These are phyloP conservation scores for Malurus cyaneus DNA, from an alignment of 2,113 vertebrate species.

Conservation along the genomic window DNA sequence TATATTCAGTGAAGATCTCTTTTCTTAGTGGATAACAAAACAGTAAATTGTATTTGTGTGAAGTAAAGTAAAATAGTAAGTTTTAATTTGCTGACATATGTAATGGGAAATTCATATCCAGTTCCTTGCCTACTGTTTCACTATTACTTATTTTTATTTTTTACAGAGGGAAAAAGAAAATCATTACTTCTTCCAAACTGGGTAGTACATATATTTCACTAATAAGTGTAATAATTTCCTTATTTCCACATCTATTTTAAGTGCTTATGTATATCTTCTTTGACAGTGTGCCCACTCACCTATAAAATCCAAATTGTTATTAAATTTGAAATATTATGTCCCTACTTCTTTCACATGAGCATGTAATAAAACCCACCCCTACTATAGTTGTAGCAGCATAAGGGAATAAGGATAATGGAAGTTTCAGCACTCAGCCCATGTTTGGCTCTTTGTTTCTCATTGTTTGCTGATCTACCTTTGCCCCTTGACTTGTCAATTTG, in stretches of 20 bases:
- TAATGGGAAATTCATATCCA: neutral
- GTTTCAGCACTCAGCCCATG: neutral
- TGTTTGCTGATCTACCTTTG: neutral
- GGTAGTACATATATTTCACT: neutral
- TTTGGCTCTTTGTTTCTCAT: neutral
- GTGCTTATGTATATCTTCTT: neutral
- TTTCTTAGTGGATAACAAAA: neutral
- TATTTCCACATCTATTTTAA: neutral
- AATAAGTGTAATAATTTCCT: neutral
- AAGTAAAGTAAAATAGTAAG: neutral
- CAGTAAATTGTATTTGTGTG: neutral
- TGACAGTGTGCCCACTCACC: rapidly evolving
- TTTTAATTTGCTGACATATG: neutral
- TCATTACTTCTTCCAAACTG: neutral
- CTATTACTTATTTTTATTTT: neutral
- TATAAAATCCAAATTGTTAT: neutral
- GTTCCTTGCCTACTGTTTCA: neutral
- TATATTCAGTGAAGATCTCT: neutral
- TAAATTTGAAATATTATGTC: neutral
- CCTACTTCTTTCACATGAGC: neutral
- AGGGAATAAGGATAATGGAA: neutral
- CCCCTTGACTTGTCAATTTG: neutral
- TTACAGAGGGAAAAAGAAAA: neutral
- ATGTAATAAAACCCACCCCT: neutral
- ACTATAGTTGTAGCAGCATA: neutral